phyloP scores from a whole-genome alignment of 2,113 vertebrate species.

The Sminthopsis crassicaudata region DNA sequence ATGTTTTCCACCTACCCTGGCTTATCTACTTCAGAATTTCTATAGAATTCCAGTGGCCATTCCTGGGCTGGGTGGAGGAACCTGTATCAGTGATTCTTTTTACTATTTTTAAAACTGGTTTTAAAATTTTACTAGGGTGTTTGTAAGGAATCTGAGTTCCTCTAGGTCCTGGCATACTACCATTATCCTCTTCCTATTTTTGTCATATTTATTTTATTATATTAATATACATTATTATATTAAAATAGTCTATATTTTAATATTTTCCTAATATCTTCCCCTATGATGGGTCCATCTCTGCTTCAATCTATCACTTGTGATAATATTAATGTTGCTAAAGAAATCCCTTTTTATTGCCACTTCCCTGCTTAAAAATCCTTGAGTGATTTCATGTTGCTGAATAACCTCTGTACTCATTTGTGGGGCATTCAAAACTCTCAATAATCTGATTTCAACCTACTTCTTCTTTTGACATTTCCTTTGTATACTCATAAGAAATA shows the following conservation, averaged over 20 bases:
- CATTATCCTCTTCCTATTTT: not conserved
- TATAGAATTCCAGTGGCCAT: not conserved
- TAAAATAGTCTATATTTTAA: not conserved
- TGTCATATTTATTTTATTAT: not conserved
- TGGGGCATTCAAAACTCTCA: constrained; percentile 20
- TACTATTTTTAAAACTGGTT: not conserved
- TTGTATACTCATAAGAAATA: not conserved
- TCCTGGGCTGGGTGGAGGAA: not conserved
- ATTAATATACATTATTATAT: too few species aligned
- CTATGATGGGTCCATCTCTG: not conserved
- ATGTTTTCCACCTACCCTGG: not conserved
- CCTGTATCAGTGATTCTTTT: not conserved
- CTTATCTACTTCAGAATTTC: not conserved
- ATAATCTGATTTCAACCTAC: not conserved
- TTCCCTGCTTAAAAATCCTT: not conserved
- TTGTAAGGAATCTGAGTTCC: not conserved
- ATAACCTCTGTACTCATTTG: constrained; percentile 19
- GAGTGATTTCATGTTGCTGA: not conserved
- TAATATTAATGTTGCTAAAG: not conserved
- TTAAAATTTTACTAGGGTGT: not conserved
- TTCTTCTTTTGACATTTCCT: not conserved
- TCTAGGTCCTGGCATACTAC: not conserved
- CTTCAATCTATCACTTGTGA: not conserved
- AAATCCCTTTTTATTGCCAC: not conserved
- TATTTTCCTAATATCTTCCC: not conserved